These are phyloP conservation scores for Isichthys henryi DNA, from an alignment of 2,113 vertebrate species.

Conservation along the genomic window DNA sequence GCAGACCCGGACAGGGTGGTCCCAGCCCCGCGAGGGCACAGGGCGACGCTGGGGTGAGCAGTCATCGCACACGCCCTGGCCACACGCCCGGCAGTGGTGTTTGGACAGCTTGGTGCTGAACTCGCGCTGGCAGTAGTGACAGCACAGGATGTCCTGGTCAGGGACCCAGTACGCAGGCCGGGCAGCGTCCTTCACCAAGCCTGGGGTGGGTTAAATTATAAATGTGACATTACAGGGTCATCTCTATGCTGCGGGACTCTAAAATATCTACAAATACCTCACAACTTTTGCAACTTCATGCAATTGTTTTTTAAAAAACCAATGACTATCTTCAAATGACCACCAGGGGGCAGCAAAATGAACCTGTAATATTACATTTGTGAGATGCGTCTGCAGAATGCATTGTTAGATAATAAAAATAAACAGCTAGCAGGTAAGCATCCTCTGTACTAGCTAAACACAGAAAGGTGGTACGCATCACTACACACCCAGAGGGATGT, in stretches of 20 bases:
- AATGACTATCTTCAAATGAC: not conserved
- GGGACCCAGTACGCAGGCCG: constrained; percentile 96
- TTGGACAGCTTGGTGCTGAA: constrained; percentile 89
- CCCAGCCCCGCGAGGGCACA: constrained; percentile 92
- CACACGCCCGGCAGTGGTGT: constrained; percentile 95
- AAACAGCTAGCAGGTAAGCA: not conserved
- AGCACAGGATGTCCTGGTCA: constrained; percentile 88
- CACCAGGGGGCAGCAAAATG: not conserved
- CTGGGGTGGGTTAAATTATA: constrained; percentile 47
- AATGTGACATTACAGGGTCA: not conserved
- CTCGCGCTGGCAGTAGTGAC: constrained; percentile 81
- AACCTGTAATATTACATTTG: not conserved
- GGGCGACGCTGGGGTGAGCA: constrained; percentile 83
- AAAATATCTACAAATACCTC: not conserved
- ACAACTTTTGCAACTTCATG: not conserved
- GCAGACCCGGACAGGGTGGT: constrained; percentile 94
- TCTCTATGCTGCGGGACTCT: not conserved
- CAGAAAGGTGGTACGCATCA: not conserved
- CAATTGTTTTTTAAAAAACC: not conserved
- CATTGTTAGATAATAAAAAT: not conserved
- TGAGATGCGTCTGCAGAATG: not conserved
- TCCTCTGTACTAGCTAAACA: not conserved
- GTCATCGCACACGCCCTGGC: constrained; percentile 89
- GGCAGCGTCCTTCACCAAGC: constrained; percentile 89
- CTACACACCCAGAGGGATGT: constrained; percentile 87